Base-by-base conservation (phyloP, 2,888 invertebrate species). In the Eupeodes luniger region DNA sequence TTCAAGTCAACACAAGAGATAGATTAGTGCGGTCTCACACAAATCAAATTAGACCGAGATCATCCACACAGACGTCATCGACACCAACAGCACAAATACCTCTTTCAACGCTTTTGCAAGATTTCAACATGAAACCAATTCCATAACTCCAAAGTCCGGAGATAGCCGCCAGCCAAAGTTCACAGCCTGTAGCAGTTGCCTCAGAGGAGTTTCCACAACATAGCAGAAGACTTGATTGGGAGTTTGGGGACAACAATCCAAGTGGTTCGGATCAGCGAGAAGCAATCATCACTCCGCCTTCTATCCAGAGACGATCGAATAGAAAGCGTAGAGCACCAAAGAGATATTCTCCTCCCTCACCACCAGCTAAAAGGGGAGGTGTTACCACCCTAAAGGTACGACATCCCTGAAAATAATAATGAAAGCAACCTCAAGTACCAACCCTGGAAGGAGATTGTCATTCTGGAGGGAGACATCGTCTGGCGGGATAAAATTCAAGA, bases 331-430 rank as follows among this genome's bases (percentile, higher is more conserved):
- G 64, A 44, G 64, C 64, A 47, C 44, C 64, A 4, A 47, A 44
- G 44, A 64, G 44, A 9, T 64, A 64, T 47, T 44, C 44, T 19
- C 64, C 64, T 11, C 64, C 47, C 19, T 47, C 44, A 47, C 64
- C 44, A 6, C 16, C 64, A 64, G 2, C 64, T 64, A 64, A 44
- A 64, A 64, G 64, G 64, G 64, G 64, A 64, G 64, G 64, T 64
- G n/a, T n/a, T n/a, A n/a, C n/a, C n/a, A n/a, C n/a, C n/a, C n/a
- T n/a, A n/a, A n/a, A n/a, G n/a, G n/a, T n/a, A n/a, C n/a, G n/a
- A n/a, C n/a, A n/a, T n/a, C n/a, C n/a, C n/a, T n/a, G n/a, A n/a
- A n/a, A n/a, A n/a, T n/a, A n/a, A n/a, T n/a, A n/a, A n/a, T n/a
- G n/a, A n/a, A n/a, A n/a, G n/a, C n/a, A n/a, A n/a, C n/a, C n/a